Evolutionary conservation across 2,113 vertebrate species (phyloP), one percentile per base, ranked within the genome.

Genomic region (Myotis brandtii): DNA sequence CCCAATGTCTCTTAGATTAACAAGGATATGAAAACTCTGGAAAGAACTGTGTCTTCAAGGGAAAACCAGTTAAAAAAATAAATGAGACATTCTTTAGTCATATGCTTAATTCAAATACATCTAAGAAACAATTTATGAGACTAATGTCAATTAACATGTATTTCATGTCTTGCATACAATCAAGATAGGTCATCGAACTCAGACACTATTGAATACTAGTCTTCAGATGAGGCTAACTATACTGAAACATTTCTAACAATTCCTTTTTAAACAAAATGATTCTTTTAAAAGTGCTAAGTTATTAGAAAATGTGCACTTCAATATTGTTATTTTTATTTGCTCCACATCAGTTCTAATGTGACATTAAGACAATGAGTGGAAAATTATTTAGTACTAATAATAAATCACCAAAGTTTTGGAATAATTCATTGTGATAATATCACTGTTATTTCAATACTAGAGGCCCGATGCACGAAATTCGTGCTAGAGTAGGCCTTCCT

Each of bases 211-310:
- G 69, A 79, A 72, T 32, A 84, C 27, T 70, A 75, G 48, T 25
- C 80, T 96, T 89, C 83, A 94, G 30, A 81, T 59, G 67, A 76
- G 40, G 34, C 6, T 67, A 56, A 92, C 27, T 32, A 1, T 48
- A 93, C 16, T 67, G 83, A 91, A 91, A 93, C 20, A 83, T 72
- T 89, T 87, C 50, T 69, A 85, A 86, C 89, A 77, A 86, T 0
- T 91, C 43, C 75, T 94, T 90, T 90, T 72, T 25, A 64, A 64
- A 95, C 3, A 93, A 96, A 95, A 92, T 81, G 27, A 80, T 76
- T 83, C 40, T 16, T 92, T 87, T 52, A 94, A 95, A 69, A 82
- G 16, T 72, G 27, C n/a, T 81, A 93, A 73, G 23, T 56, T 76
- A 90, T 50, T 81, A 84, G 40, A 84, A 96, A 90, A 92, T 77